Percentiles rank a stretch among this genome's conserved stretches.
Evolutionary conservation across 2,797 vertebrate genomes (phyloP).

Genomic region (Coracias cyanogaster): DNA sequence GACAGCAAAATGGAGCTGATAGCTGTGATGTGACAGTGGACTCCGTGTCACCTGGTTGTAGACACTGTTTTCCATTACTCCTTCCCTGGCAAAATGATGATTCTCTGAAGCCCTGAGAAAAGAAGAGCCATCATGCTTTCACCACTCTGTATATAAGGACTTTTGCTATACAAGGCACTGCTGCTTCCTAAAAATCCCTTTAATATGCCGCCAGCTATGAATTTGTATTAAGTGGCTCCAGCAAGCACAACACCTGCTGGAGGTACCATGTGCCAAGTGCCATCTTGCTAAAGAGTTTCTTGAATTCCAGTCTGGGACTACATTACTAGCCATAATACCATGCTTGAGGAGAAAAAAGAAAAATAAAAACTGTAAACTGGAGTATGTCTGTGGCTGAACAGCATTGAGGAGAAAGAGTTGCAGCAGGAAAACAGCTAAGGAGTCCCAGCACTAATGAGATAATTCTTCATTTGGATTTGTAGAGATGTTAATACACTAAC

Average conservation of each 20-base stretch:
- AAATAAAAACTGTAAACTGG: background rate
- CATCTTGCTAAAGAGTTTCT: background rate
- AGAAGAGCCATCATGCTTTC: conserved; percentile 4
- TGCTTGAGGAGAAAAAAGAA: background rate
- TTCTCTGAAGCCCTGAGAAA: conserved; percentile 75
- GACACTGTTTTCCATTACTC: conserved; percentile 73
- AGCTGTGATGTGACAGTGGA: conserved; percentile 76
- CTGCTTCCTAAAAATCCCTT: background rate
- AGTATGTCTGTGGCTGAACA: background rate
- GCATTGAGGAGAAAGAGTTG: background rate
- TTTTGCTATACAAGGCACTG: background rate
- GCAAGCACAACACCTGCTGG: background rate
- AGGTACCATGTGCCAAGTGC: background rate
- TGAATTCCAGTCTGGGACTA: background rate
- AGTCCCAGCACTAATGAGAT: background rate
- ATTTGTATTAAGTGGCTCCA: background rate
- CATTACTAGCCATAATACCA: background rate
- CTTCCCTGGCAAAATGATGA: conserved; percentile 74
- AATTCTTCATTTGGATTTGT: background rate
- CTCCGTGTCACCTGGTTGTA: conserved; percentile 71
- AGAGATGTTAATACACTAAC: background rate
- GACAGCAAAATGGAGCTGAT: conserved; percentile 90
- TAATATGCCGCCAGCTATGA: background rate
- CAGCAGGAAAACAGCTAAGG: background rate
- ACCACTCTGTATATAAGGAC: background rate